Percentiles rank a stretch among this genome's conserved stretches.
Evolutionary conservation across 2,888 invertebrate species (phyloP).

Genomic region (Pseudeuparius sepicola): DNA sequence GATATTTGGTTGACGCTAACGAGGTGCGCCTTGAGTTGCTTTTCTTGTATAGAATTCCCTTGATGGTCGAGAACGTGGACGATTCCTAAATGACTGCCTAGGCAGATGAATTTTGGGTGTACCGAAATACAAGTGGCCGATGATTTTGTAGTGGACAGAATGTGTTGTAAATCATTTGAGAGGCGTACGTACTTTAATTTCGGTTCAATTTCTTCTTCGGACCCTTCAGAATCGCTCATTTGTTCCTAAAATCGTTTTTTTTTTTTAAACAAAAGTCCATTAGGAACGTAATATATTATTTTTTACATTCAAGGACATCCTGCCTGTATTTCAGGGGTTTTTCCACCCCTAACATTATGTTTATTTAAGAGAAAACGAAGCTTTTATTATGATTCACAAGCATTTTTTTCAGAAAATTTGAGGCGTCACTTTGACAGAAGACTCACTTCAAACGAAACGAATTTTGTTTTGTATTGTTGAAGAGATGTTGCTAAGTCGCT

Average conservation of each 20-base stretch:
- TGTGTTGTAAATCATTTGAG: conserved; percentile 75
- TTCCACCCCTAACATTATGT: too few relatives aligned
- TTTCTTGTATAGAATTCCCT: conserved; percentile 68
- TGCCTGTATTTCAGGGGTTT: too few relatives aligned
- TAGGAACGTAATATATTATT: too few relatives aligned
- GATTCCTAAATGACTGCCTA: conserved; percentile 87
- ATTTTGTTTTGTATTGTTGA: too few relatives aligned
- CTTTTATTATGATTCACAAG: too few relatives aligned
- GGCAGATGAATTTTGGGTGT: conserved; percentile 87
- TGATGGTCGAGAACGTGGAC: conserved; percentile 87
- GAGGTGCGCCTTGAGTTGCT: conserved; percentile 68
- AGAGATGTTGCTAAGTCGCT: too few relatives aligned
- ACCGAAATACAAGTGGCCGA: conserved; percentile 89
- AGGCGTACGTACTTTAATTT: conserved; percentile 86
- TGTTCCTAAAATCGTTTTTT: conserved; percentile 33
- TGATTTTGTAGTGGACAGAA: conserved; percentile 60
- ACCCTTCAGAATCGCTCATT: conserved; percentile 34
- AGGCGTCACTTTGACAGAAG: too few relatives aligned
- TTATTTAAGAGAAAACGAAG: too few relatives aligned
- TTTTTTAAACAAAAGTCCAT: too few relatives aligned
- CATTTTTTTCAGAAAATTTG: too few relatives aligned
- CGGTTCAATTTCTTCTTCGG: conserved; percentile 62
- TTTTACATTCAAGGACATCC: too few relatives aligned
- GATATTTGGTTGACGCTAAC: conserved; percentile 92
- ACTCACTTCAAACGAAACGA: too few relatives aligned